These are phyloP conservation scores for Myotis findleyi DNA, from an alignment of 2,797 vertebrate species.

Conservation along the genomic window DNA sequence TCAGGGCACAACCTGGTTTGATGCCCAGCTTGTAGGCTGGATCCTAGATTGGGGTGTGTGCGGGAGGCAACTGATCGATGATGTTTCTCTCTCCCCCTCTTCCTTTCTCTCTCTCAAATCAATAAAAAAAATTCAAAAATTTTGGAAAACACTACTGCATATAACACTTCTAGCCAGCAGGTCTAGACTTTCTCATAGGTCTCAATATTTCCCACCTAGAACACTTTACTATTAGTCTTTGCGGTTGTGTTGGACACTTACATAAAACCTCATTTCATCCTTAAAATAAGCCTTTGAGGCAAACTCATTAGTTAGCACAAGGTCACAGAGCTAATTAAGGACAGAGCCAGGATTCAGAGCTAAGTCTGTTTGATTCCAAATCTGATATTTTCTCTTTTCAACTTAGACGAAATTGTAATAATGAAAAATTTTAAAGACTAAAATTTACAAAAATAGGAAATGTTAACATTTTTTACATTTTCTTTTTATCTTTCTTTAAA, in stretches of 20 bases:
- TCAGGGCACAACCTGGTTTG: neutral
- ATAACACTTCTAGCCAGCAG: neutral
- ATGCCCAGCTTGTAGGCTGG: neutral
- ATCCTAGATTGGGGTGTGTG: neutral
- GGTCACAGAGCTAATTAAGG: neutral
- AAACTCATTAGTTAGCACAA: neutral
- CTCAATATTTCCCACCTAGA: neutral
- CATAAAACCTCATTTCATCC: neutral
- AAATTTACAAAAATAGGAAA: neutral
- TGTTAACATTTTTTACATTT: slow-evolving; percentile 4
- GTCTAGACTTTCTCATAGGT: neutral
- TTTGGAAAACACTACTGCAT: neutral
- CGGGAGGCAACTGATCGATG: neutral
- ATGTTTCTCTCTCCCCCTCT: neutral
- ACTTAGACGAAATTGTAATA: neutral
- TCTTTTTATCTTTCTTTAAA: neutral
- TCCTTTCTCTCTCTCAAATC: neutral
- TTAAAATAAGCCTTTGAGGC: neutral
- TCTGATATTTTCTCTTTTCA: neutral
- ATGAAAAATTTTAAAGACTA: neutral
- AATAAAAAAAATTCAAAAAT: neutral
- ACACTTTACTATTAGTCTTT: neutral
- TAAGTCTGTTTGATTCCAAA: neutral
- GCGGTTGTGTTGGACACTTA: neutral
- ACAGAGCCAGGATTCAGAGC: neutral